Evolutionary conservation across 2,888 invertebrate species (phyloP), one percentile per base, ranked within the genome.

Genomic region (Spodoptera littoralis): DNA sequence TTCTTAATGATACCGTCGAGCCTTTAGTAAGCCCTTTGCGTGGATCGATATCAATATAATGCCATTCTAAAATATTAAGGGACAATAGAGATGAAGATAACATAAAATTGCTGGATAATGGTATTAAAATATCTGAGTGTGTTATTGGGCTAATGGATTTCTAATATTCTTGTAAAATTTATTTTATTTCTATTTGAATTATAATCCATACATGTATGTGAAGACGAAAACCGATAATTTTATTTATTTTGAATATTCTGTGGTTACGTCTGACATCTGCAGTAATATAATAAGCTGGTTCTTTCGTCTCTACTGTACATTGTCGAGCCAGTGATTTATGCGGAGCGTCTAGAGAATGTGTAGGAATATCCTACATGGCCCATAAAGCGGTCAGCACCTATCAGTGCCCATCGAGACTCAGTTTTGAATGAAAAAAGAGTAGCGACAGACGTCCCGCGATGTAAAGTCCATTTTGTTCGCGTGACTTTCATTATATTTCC

Each of bases 361-460:
- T 36, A 36, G 27, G 49, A 41, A 66, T 52, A 49, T 4, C 43
- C 12, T 30, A 50, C 58, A 45, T 45, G 36, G 27, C 12, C 43
- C 50, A 45, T 36, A 36, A 36, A 9, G 48, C 54, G 48, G 55
- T 50, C 49, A 50, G 55, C 47, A 13, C 54, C 9, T 36, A 36
- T 36, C 48, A 46, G 24, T 46, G 27, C 4, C 47, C 63, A 73
- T 53, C 56, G 60, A 43, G 54, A 27, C 63, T 54, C 74, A 74
- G 73, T 74, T 74, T 64, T 59, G 42, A 68, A 55, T 46, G 58
- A 64, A 73, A 73, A 73, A 68, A 74, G 47, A 42, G 47, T 27
- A 63, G 62, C 18, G 70, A 43, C 63, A 73, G 77, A 77, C 73
- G 73, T 63, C 43, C 44, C 69, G 63, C 45, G 57, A 51, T 59